Conservation (phyloP, 2,797 vertebrate species). For the Scleropages formosus region DNA sequence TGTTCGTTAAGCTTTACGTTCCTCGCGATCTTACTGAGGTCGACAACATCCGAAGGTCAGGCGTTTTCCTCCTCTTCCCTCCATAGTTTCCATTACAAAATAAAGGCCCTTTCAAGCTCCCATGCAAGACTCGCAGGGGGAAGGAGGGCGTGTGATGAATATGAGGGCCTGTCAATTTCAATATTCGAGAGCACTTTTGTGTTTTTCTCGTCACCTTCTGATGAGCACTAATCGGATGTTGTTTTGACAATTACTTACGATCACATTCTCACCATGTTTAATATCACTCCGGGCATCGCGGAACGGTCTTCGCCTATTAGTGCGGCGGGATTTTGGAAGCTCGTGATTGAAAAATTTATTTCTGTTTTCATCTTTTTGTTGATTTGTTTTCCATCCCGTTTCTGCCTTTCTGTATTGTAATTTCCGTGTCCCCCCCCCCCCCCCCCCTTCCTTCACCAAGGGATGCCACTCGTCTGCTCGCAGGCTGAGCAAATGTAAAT, state of each 20-base stretch:
- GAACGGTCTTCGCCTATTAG: conserved; percentile 52
- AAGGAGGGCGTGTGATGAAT: conserved; percentile 49
- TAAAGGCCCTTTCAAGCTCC: too few relatives aligned
- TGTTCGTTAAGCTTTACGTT: too few relatives aligned
- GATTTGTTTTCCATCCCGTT: too few relatives aligned
- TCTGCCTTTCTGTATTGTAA: not conserved
- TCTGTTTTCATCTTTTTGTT: too few relatives aligned
- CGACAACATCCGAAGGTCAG: too few relatives aligned
- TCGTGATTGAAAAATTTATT: too few relatives aligned
- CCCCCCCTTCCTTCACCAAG: too few relatives aligned
- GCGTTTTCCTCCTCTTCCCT: too few relatives aligned
- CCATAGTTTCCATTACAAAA: too few relatives aligned
- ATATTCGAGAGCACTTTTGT: conserved; percentile 70
- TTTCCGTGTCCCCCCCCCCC: not conserved
- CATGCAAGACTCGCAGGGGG: too few relatives aligned
- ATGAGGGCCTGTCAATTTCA: conserved; percentile 69
- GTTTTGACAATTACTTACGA: conserved; percentile 68
- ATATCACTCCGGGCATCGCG: conserved; percentile 53
- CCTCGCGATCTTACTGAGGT: too few relatives aligned
- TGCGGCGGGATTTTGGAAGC: conserved; percentile 29
- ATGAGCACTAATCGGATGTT: conserved; percentile 55
- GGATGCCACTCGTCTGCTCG: not conserved
- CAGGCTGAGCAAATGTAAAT: not conserved
- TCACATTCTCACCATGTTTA: conserved; percentile 56
- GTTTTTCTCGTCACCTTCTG: conserved; percentile 56